Evolutionary conservation across 2,113 vertebrate genomes (phyloP), one percentile per base, ranked within the genome.

Genomic region (Athene noctua): DNA sequence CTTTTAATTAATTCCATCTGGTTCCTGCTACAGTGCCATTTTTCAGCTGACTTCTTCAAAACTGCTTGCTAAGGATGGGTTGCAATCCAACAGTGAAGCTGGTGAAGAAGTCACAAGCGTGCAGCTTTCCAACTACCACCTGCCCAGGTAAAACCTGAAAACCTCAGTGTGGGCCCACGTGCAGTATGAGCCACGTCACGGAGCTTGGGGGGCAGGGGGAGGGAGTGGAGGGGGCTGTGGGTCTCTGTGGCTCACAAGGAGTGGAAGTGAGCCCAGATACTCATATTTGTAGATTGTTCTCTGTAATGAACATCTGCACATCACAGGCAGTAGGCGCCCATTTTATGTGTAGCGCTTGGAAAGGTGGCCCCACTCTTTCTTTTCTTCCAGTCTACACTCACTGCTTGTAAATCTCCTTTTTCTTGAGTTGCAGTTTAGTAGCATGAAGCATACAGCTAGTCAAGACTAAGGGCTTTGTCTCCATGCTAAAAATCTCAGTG

Each of bases 251-350:
- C 40, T 75, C 36, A 22, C 15, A 16, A 13, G 2, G 32, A 12
- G n/a, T 25, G 47, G 82, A 62, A 78, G 26, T 3, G 10, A 88
- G 55, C 29, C 46, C 74, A 65, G 59, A 58, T 15, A 51, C 22
- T 44, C 49, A 6, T 5, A 22, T 17, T 20, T 2, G 0, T 38
- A 44, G 51, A 9, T n/a, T 59, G 58, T 58, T 32, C 14, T 49
- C n/a, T 70, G 18, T 29, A 63, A 72, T 23, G 52, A 86, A 61
- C 27, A 51, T 26, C 44, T 38, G 30, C 13, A 54, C 4, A 2
- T 54, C 0, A 0, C 44, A 80, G 63, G 68, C 46, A 88, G 55
- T 23, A 88, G 5, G 5, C 1, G 0, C 19, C 13, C 19, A 15
- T 67, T 81, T 72, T 26, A 32, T 0, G 0, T 2, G 5, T 8